Base-by-base conservation (phyloP, 2,888 invertebrate genomes). In the Pegoplata infirma region DNA sequence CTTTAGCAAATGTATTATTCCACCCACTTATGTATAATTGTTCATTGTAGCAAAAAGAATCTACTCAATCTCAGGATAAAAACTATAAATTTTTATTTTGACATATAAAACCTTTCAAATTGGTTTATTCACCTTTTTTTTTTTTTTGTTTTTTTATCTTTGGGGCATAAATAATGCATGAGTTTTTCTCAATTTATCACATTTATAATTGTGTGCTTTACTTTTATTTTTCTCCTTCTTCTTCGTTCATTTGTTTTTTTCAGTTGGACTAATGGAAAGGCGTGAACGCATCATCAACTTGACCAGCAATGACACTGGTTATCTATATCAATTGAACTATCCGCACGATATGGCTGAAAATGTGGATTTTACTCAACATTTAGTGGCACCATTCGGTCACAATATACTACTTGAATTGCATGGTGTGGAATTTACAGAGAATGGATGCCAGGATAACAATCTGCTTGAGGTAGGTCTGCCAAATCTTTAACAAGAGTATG, bases 301-400 rank as follows among this genome's bases (percentile, higher is more conserved):
- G 64, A 85, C 84, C 44, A 90, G 90, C 81, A 88, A 88, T 59
- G 88, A 90, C 10, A 87, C 87, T 14, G 92, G 93, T 4, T 83
- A 86, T 14, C 84, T 93, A 19, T 87, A 90, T 55, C 92, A 92
- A 84, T 86, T 93, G 51, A 93, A 93, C 87, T 92, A 91, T 86
- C 93, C 93, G 0, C 89, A 91, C 64, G 85, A 88, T 73, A 90
- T 92, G 46, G 91, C 92, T 5, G 84, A 88, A 12, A 88, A 90
- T 78, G 88, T 92, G 36, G 91, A 92, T 84, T 92, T 91, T 81
- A 88, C 91, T 7, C 91, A 92, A 80, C 91, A 91, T 81, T 90
- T 93, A 49, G 86, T 92, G 3, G 92, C 92, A 8, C 92, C 92
- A 1, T 86, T 91, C 25, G 92, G 92, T 5, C 87, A 90, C 80